phyloP scores from a whole-genome alignment of 1,140 invertebrate species.

The Neelides sp. region DNA sequence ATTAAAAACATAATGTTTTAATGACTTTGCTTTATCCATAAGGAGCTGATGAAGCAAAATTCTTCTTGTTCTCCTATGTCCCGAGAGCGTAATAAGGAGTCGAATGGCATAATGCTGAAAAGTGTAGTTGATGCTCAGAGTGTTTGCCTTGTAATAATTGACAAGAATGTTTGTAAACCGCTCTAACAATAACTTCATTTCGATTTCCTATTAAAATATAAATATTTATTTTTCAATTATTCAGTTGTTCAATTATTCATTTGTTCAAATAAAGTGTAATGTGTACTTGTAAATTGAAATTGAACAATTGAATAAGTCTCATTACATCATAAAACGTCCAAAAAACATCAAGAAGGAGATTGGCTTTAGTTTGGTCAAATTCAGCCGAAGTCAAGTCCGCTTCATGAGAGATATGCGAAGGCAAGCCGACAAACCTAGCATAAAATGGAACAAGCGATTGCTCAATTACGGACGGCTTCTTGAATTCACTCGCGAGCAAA shows the following conservation, averaged over 20 bases:
- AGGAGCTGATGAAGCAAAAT: constrained; percentile 51
- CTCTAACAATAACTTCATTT: constrained; percentile 50
- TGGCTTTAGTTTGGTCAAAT: constrained; percentile 30
- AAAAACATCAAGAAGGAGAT: constrained; percentile 45
- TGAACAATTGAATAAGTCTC: not conserved
- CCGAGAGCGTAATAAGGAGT: constrained; percentile 38
- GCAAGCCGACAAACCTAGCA: constrained; percentile 19
- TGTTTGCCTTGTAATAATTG: constrained; percentile 47
- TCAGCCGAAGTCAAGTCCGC: not conserved
- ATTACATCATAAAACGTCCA: constrained; percentile 52
- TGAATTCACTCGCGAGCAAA: constrained; percentile 18
- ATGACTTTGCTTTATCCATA: constrained; percentile 49
- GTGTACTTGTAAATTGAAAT: not conserved
- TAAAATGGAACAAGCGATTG: constrained; percentile 23
- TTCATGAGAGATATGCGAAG: constrained; percentile 11
- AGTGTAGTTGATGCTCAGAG: constrained; percentile 46
- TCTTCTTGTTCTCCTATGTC: constrained; percentile 44
- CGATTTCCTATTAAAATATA: constrained; percentile 38
- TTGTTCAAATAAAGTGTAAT: no score
- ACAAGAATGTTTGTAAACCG: constrained; percentile 42
- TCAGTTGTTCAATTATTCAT: no score
- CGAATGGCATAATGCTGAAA: constrained; percentile 43
- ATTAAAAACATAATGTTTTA: not conserved
- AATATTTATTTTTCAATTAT: not conserved
- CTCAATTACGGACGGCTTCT: constrained; percentile 25